Evolutionary conservation across 2,888 invertebrate species (phyloP).

Genomic region (Nesidiocoris tenuis): DNA sequence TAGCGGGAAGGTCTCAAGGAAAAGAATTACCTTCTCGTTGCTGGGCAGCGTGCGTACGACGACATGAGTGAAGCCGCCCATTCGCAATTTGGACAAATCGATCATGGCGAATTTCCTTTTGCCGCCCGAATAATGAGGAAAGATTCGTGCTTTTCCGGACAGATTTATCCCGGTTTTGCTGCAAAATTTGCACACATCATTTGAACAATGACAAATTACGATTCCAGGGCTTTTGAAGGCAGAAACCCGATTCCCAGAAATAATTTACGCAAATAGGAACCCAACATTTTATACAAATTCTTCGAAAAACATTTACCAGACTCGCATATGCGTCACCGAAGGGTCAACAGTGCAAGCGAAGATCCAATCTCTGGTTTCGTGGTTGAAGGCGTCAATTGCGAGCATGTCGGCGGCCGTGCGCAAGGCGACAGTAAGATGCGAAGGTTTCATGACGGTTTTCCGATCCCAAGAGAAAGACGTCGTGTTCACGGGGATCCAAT

Average conservation of each 20-base stretch:
- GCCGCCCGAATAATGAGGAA: conserved; percentile 19
- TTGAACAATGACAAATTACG: too few relatives aligned
- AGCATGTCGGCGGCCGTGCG: conserved; percentile 61
- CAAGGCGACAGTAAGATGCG: conserved; percentile 65
- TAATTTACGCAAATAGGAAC: too few relatives aligned
- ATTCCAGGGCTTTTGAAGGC: too few relatives aligned
- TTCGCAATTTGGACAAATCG: conserved; percentile 63
- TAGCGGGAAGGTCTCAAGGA: too few relatives aligned
- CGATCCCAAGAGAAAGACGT: conserved; percentile 56
- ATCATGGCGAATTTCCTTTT: conserved; percentile 60
- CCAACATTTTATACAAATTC: too few relatives aligned
- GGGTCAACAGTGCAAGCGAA: conserved; percentile 56
- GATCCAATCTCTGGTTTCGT: conserved; percentile 72
- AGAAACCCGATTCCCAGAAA: too few relatives aligned
- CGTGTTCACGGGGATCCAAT: conserved; percentile 58
- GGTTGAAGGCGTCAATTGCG: conserved; percentile 67
- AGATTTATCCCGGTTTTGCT: conserved; percentile 63
- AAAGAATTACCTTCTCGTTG: conserved; percentile 61
- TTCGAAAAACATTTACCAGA: conserved; percentile 48
- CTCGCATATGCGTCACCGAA: conserved; percentile 33
- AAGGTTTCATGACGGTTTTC: conserved; percentile 52
- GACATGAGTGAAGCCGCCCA: conserved; percentile 67
- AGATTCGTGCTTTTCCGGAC: conserved; percentile 60
- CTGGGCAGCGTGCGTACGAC: conserved; percentile 67
- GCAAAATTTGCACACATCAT: too few relatives aligned